These are phyloP conservation scores for Hydrolagus colliei DNA, from an alignment of 2,797 vertebrate genomes.

Conservation along the genomic window DNA sequence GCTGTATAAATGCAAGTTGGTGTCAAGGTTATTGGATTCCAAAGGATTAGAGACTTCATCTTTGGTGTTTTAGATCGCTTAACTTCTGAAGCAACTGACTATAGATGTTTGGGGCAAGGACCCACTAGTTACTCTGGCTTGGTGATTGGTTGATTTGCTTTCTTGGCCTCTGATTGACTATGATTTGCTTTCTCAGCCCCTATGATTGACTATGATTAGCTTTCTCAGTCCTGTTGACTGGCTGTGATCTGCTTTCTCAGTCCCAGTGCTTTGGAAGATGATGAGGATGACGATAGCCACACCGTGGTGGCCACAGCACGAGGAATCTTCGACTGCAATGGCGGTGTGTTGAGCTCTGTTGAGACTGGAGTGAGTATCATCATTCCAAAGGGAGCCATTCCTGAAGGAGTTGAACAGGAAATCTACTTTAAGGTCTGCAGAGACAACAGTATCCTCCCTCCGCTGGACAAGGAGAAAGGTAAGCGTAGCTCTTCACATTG, in stretches of 20 bases:
- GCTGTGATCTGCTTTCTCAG: slow-evolving; percentile 49
- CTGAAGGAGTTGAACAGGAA: slow-evolving; percentile 92
- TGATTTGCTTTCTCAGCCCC: too few relatives aligned
- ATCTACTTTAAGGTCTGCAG: slow-evolving; percentile 99
- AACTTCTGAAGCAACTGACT: background rate
- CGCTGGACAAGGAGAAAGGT: slow-evolving; percentile 99
- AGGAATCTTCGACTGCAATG: slow-evolving; percentile 92
- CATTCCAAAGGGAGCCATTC: slow-evolving; percentile 95
- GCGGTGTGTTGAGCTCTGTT: slow-evolving; percentile 92
- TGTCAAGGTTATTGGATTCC: background rate
- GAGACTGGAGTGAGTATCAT: slow-evolving; percentile 98
- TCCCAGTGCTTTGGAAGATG: slow-evolving; percentile 85
- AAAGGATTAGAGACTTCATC: background rate
- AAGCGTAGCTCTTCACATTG: slow-evolving; percentile 33
- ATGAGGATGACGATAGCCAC: slow-evolving; percentile 93
- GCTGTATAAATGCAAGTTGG: background rate
- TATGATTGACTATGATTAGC: too few relatives aligned
- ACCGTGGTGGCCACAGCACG: slow-evolving; percentile 94
- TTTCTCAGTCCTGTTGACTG: background rate
- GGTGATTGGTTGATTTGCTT: background rate
- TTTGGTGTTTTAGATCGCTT: background rate
- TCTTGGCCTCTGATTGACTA: too few relatives aligned
- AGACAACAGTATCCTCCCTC: slow-evolving; percentile 97
- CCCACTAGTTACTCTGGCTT: background rate
- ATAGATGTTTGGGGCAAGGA: background rate